Evolutionary conservation across 2,888 invertebrate species (phyloP).

Genomic region (Ganaspis brasiliensis): DNA sequence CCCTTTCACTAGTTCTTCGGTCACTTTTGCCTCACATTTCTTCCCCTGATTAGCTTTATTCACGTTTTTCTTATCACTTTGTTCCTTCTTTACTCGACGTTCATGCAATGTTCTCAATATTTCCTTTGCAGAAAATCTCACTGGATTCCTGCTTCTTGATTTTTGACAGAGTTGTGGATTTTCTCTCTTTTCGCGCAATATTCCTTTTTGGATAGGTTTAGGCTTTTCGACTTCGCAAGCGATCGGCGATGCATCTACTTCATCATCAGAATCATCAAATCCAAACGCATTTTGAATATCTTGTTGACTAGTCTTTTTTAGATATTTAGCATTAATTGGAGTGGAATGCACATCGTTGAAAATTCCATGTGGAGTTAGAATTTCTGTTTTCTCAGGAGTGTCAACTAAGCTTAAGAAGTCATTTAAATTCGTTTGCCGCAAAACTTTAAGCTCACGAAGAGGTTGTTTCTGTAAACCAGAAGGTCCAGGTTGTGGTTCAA

Average conservation of each 20-base stretch:
- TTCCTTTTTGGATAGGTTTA: not conserved
- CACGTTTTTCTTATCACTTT: not conserved
- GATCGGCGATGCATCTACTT: not conserved
- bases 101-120: conserved; percentile 15
- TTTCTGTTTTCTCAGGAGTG: conserved; percentile 67
- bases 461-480: conserved; percentile 5
- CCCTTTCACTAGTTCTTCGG: not conserved
- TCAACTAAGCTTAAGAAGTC: conserved; percentile 70
- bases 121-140: conserved; percentile 2
- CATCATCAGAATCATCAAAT: conserved; percentile 66
- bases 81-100: not conserved
- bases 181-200: not conserved
- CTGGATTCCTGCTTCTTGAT: not conserved
- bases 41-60: not conserved
- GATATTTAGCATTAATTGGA: conserved; percentile 55
- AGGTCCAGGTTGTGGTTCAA: conserved; percentile 1
- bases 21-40: not conserved
- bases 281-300: conserved; percentile 72
- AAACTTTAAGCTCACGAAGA: conserved; percentile 49
- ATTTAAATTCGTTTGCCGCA: conserved; percentile 72
- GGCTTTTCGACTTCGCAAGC: not conserved
- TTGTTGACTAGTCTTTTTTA: conserved; percentile 41
- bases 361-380: conserved; percentile 70
- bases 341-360: conserved; percentile 68
- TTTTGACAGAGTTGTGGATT: not conserved